phyloP scores from a whole-genome alignment of 2,113 vertebrate species.

The Corythoichthys intestinalis region DNA sequence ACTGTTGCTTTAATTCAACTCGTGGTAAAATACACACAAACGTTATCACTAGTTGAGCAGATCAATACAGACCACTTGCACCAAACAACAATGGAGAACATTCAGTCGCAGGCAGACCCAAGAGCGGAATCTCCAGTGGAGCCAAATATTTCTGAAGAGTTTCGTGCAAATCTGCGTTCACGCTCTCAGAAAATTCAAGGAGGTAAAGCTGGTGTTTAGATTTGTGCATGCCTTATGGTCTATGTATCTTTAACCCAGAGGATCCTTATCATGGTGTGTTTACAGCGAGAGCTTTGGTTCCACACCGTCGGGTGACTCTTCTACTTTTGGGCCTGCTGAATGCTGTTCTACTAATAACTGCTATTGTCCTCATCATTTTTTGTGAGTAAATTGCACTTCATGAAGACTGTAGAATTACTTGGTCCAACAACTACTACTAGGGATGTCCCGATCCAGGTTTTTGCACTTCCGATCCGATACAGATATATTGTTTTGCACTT shows the following conservation, averaged over 20 bases:
- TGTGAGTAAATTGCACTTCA: slow-evolving; percentile 47
- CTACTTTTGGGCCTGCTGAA: slow-evolving; percentile 52
- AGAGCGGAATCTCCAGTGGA: slow-evolving; percentile 24
- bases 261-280: slow-evolving; percentile 24
- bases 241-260: background rate
- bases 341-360: slow-evolving; percentile 44
- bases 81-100: slow-evolving; percentile 23
- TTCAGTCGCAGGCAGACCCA: background rate
- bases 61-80: slow-evolving; percentile 40
- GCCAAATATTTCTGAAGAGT: slow-evolving; percentile 23
- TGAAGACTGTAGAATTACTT: background rate
- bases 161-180: slow-evolving; percentile 5
- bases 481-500: too few relatives aligned
- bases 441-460: too few relatives aligned
- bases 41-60: slow-evolving; percentile 41
- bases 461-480: too few relatives aligned
- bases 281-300: slow-evolving; percentile 23
- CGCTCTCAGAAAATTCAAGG: slow-evolving; percentile 16
- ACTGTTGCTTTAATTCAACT: slow-evolving; percentile 1
- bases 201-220: slow-evolving; percentile 42
- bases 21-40: background rate
- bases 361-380: slow-evolving; percentile 49
- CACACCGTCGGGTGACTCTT: slow-evolving; percentile 35
- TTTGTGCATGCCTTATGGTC: background rate
- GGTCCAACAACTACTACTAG: background rate